Percentiles rank a stretch among this genome's conserved stretches.
Evolutionary conservation across 2,797 vertebrate species (phyloP).

Genomic region (Remorina albescens): DNA sequence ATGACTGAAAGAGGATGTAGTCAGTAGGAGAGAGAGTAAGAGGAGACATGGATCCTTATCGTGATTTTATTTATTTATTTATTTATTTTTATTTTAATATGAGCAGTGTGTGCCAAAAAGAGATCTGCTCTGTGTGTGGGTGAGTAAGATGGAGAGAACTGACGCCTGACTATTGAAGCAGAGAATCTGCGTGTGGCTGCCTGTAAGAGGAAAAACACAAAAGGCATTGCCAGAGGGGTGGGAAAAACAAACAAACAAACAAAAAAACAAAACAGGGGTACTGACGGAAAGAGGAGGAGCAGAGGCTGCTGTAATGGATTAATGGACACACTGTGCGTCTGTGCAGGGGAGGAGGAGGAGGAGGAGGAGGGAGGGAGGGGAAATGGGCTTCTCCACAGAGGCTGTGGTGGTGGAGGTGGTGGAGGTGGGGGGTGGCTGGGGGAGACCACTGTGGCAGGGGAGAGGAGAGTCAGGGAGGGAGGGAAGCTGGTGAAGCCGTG

Average conservation of each 20-base stretch:
- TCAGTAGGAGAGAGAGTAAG: slow-evolving; percentile 11
- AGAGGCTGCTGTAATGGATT: slow-evolving; percentile 63
- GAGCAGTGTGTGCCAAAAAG: slow-evolving; percentile 25
- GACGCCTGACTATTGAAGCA: slow-evolving; percentile 45
- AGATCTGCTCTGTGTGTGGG: slow-evolving; percentile 26
- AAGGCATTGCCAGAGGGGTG: slow-evolving; percentile 13
- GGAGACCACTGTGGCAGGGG: slow-evolving; percentile 76
- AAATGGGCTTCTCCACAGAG: slow-evolving; percentile 75
- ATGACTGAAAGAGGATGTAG: slow-evolving; percentile 40
- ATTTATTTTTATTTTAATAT: slow-evolving; percentile 5
- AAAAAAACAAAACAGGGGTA: no score
- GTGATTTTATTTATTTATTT: slow-evolving; percentile 15
- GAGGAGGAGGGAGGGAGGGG: slow-evolving; percentile 24
- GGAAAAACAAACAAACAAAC: slow-evolving; percentile 14
- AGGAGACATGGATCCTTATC: slow-evolving; percentile 21
- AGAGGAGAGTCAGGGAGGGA: slow-evolving; percentile 59
- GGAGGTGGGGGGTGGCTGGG: slow-evolving; percentile 57
- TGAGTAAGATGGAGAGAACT: slow-evolving; percentile 32
- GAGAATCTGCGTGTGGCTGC: slow-evolving; percentile 34
- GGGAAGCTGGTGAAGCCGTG: slow-evolving; percentile 63
- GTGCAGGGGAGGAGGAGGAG: slow-evolving; percentile 36
- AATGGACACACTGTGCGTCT: slow-evolving; percentile 65
- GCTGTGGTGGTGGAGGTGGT: slow-evolving; percentile 44
- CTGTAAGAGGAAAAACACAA: slow-evolving; percentile 31
- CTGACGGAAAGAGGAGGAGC: slow-evolving; percentile 58